Evolutionary conservation across 2,888 invertebrate genomes (phyloP), one percentile per base, ranked within the genome.

Genomic region (Taenaris catops): DNA sequence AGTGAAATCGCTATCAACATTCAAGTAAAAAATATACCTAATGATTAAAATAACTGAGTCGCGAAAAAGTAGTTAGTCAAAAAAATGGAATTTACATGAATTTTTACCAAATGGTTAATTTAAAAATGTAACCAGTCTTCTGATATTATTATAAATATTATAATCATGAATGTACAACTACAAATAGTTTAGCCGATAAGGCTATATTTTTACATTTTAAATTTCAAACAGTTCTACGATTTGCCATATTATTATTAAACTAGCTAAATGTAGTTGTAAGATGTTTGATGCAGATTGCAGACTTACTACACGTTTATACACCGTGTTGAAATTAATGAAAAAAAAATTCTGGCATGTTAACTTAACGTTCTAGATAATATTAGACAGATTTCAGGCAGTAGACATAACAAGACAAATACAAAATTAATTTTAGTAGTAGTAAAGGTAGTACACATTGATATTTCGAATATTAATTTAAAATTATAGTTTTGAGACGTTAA

Each of bases 101-200:
- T 8, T 10, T 12, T 25, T 20, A 31, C 24, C 33, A 34, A 11
- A 17, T 27, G 12, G 32, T 32, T 44, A 41, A 43, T 40, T 41
- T 44, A 32, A 38, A 41, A 56, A 51, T 55, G 44, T 56, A 49
- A 56, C 57, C 63, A 69, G 67, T 67, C 69, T 68, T 66, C 51
- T 54, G 55, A 54, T 54, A 52, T 48, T 54, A 59, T 52, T 50
- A 44, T 40, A 35, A 45, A 32, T 25, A 26, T 41, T 36, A 41
- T 32, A 33, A 36, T 39, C 11, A 35, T 32, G 23, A 14, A 18
- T 27, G 26, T 40, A 20, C 19, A 36, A 32, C 33, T 36, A 41
- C 32, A 36, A 28, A 28, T 12, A 19, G 8, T 38, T 38, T 28
- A 32, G 10, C 8, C 12, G 7, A 11, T 10, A n/a, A n/a, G 4